Percentiles rank a stretch among this genome's conserved stretches.
phyloP scores from a whole-genome alignment of 1,140 invertebrate genomes.

The Stratiolaelaps scimitus region DNA sequence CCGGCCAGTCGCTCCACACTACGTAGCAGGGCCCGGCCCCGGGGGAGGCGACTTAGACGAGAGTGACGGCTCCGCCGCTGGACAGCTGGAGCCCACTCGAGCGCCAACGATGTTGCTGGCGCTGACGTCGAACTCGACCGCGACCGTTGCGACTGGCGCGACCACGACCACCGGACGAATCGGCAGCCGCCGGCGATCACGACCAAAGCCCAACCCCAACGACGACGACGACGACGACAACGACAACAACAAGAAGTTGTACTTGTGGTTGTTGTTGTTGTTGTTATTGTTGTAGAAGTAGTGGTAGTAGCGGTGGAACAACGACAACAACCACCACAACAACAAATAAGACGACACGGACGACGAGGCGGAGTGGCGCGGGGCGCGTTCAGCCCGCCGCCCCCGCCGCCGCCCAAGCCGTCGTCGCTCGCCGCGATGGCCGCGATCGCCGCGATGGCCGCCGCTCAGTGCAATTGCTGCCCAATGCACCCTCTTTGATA shows the following conservation, averaged over 20 bases:
- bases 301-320: too few species aligned
- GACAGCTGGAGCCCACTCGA: not conserved
- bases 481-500: too few species aligned
- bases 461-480: too few species aligned
- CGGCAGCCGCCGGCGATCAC: constrained; percentile 1
- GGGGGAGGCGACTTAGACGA: not conserved
- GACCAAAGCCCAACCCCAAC: constrained; percentile 13
- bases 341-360: too few species aligned
- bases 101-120: not conserved
- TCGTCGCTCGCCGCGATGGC: too few species aligned
- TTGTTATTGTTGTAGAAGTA: constrained; percentile 27
- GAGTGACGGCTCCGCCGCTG: constrained; percentile 1
- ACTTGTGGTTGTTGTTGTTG: not conserved
- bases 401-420: too few species aligned
- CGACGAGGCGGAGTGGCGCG: too few species aligned
- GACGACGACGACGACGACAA: not conserved
- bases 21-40: constrained; percentile 19
- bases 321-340: too few species aligned
- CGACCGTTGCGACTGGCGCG: not conserved
- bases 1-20: constrained; percentile 28
- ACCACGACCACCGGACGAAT: constrained; percentile 1
- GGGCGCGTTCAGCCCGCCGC: too few species aligned
- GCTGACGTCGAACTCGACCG: constrained; percentile 4
- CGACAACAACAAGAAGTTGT: not conserved
- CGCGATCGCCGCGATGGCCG: too few species aligned